Percentiles rank a stretch among this genome's conserved stretches.
These are phyloP conservation scores for Rynchops niger DNA, from an alignment of 2,113 vertebrate species.

Conservation along the genomic window DNA sequence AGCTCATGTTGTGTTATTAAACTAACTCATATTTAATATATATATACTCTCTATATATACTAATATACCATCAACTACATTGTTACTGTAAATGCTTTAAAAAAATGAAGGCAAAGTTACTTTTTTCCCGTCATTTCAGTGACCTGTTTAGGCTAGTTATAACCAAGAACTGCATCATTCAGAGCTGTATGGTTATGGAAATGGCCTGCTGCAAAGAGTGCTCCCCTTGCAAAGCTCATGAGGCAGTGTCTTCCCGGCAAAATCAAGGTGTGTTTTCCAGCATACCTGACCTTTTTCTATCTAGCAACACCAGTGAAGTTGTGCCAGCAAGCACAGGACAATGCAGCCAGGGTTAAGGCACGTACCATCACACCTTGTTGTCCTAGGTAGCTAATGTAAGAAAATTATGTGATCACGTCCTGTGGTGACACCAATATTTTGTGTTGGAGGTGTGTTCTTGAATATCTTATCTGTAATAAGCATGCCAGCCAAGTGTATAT, in stretches of 20 bases:
- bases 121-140: neutral
- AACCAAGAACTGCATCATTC: neutral
- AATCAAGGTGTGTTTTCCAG: neutral
- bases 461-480: neutral
- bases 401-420: neutral
- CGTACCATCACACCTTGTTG: neutral
- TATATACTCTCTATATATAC: too few relatives aligned
- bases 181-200: neutral
- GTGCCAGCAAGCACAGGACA: neutral
- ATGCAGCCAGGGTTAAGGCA: neutral
- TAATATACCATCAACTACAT: neutral
- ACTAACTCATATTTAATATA: neutral
- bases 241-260: neutral
- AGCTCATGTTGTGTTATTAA: neutral
- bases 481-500: neutral
- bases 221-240: neutral
- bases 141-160: neutral
- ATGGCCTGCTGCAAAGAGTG: neutral
- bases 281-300: neutral
- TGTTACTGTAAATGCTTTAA: neutral
- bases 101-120: neutral
- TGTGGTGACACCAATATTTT: neutral
- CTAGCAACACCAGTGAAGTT: neutral
- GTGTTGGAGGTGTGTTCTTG: neutral
- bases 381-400: neutral